These are phyloP conservation scores for Platichthys stellatus DNA, from an alignment of 2,113 vertebrate genomes.

Conservation along the genomic window DNA sequence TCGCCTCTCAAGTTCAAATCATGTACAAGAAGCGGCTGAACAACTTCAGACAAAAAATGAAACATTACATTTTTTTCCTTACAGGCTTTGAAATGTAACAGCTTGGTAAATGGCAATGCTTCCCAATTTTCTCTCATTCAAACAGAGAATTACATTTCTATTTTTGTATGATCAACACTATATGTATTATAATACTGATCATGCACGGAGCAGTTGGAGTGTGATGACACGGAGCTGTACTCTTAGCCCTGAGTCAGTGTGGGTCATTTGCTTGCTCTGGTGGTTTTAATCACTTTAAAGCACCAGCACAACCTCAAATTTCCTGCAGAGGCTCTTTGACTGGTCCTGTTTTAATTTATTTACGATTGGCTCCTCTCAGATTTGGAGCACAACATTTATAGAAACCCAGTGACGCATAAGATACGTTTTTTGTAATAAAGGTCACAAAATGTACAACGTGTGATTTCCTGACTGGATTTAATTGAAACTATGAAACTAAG, in stretches of 20 bases:
- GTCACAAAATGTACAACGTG: background rate
- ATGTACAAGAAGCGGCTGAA: background rate
- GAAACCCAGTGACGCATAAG: background rate
- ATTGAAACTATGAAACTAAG: background rate
- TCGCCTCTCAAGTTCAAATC: slow-evolving; percentile 4
- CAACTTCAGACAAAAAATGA: background rate
- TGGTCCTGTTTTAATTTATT: slow-evolving; percentile 18
- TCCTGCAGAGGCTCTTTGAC: background rate
- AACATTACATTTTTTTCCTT: background rate
- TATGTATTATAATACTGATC: background rate
- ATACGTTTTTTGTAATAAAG: background rate
- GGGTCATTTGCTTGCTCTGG: background rate
- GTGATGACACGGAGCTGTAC: background rate
- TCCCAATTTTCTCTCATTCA: background rate
- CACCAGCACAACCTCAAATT: background rate
- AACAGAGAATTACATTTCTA: background rate
- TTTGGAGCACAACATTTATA: slow-evolving; percentile 12
- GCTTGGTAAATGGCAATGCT: background rate
- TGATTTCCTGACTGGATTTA: background rate
- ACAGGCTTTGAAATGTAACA: background rate
- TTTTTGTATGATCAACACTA: background rate
- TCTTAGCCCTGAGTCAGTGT: background rate
- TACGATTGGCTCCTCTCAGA: background rate
- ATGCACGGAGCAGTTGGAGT: background rate
- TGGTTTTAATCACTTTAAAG: background rate